These are phyloP conservation scores for Danaus chrysippus DNA, from an alignment of 2,888 invertebrate genomes.

Conservation along the genomic window DNA sequence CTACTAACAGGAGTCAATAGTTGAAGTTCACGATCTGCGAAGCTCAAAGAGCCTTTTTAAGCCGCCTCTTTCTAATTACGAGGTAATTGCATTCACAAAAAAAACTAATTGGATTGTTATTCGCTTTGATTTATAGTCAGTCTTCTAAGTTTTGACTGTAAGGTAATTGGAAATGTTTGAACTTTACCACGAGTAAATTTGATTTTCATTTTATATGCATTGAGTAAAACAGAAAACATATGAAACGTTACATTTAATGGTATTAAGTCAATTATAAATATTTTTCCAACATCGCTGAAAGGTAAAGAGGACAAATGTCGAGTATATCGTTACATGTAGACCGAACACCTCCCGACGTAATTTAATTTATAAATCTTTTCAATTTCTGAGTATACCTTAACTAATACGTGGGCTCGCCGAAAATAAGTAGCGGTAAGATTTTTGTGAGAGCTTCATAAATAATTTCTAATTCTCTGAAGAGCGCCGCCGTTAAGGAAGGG, in stretches of 20 bases:
- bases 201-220: no score
- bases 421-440: slow-evolving; percentile 21
- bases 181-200: background rate
- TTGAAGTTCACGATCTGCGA: slow-evolving; percentile 12
- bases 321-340: background rate
- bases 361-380: slow-evolving; percentile 4
- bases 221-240: no score
- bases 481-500: slow-evolving; percentile 21
- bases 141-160: slow-evolving; percentile 2
- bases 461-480: slow-evolving; percentile 27
- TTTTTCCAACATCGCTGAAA: background rate
- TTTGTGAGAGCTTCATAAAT: slow-evolving; percentile 25
- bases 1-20: no score
- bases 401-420: slow-evolving; percentile 8
- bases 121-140: slow-evolving; percentile 13
- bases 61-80: slow-evolving; percentile 20
- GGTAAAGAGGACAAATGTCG: background rate
- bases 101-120: slow-evolving; percentile 23
- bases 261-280: no score
- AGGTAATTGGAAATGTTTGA: background rate
- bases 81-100: slow-evolving; percentile 19
- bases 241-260: no score
- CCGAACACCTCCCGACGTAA: slow-evolving; percentile 1
- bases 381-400: slow-evolving; percentile 8
- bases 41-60: slow-evolving; percentile 19